Conservation (phyloP, 2,888 invertebrate species). For the Cephus rjabovi region DNA sequence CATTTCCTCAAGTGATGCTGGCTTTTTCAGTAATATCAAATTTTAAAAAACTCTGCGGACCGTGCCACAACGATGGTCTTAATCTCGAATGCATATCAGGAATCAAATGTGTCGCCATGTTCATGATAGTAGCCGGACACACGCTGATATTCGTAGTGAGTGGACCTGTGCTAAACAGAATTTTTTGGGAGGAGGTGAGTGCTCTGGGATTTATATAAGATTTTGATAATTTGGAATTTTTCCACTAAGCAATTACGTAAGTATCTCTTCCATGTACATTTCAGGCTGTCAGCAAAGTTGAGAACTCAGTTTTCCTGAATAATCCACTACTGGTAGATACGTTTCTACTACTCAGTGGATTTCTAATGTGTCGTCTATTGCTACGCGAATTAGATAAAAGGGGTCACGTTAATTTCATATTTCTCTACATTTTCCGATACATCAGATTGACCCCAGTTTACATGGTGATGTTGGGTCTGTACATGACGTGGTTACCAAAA, state of each 20-base stretch:
- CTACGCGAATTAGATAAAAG: conserved; percentile 77
- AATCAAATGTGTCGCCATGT: conserved; percentile 77
- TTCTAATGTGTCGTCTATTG: conserved; percentile 76
- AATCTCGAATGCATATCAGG: conserved; percentile 76
- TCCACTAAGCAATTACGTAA: neutral
- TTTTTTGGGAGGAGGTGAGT: conserved; percentile 73
- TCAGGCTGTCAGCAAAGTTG: conserved; percentile 71
- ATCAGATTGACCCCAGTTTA: conserved; percentile 83
- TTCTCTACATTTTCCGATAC: conserved; percentile 76
- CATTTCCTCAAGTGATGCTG: conserved; percentile 43
- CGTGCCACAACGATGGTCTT: conserved; percentile 70
- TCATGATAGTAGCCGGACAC: conserved; percentile 76
- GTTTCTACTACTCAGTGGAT: conserved; percentile 78
- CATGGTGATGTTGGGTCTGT: conserved; percentile 77
- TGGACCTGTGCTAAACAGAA: conserved; percentile 76
- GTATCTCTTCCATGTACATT: conserved; percentile 39
- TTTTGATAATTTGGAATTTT: neutral
- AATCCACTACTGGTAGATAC: conserved; percentile 80
- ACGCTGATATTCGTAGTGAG: conserved; percentile 75
- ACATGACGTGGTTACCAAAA: conserved; percentile 78
- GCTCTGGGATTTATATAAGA: neutral
- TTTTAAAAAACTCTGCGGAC: conserved; percentile 71
- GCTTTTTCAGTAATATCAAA: conserved; percentile 74
- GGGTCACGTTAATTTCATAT: conserved; percentile 71
- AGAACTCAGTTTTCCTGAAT: conserved; percentile 75